A percentile compares a stretch with the other conserved stretches of the same genome.
phyloP scores from a whole-genome alignment of 2,888 invertebrate species.

The Proisotoma minuta region DNA sequence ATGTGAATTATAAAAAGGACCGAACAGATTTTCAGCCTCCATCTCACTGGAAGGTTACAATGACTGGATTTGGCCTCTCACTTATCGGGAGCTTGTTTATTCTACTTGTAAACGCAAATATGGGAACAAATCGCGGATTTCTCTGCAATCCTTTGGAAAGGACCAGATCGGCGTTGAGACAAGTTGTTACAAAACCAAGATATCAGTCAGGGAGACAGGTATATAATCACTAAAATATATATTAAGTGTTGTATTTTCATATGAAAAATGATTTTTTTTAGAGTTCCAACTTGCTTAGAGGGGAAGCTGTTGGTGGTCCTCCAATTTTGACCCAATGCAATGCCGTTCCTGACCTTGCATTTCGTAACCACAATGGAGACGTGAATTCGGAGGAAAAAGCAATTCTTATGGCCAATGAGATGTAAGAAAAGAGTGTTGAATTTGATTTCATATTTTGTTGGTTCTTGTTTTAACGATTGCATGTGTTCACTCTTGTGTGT shows the following conservation, averaged over 20 bases:
- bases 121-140: slow-evolving; percentile 24
- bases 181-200: slow-evolving; percentile 38
- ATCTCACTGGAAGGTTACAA: slow-evolving; percentile 27
- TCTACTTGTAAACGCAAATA: slow-evolving; percentile 29
- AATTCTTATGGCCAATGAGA: slow-evolving; percentile 36
- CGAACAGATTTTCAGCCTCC: not conserved
- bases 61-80: slow-evolving; percentile 26
- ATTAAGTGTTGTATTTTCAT: not conserved
- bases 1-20: not conserved
- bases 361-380: slow-evolving; percentile 26
- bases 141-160: slow-evolving; percentile 32
- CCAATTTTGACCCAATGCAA: slow-evolving; percentile 36
- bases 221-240: not conserved
- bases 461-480: not conserved
- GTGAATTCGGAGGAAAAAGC: slow-evolving; percentile 32
- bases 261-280: not conserved
- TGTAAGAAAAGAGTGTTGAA: slow-evolving; percentile 31
- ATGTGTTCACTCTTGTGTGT: not conserved
- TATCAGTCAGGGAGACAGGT: slow-evolving; percentile 27
- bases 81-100: slow-evolving; percentile 30
- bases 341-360: slow-evolving; percentile 26
- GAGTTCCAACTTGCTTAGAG: slow-evolving; percentile 19
- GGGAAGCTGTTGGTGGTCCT: slow-evolving; percentile 23
- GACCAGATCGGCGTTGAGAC: slow-evolving; percentile 36
- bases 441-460: not conserved